Conservation (phyloP, 2,797 vertebrate species). For the Micromesistius poutassou region DNA sequence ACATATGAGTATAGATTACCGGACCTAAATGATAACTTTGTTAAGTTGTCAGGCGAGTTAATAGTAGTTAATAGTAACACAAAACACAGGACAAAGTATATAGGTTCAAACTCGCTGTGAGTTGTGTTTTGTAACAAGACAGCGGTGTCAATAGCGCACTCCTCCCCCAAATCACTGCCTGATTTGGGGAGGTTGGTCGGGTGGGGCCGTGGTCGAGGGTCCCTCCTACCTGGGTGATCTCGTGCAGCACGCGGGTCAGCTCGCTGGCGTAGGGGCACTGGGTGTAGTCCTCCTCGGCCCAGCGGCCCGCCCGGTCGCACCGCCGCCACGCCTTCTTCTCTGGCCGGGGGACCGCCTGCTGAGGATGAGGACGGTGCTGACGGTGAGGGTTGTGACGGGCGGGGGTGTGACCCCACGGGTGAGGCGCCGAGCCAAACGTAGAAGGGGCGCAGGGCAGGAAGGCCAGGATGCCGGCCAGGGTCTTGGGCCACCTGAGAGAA, state of each 20-base stretch:
- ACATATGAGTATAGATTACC: not conserved
- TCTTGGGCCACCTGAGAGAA: conserved; percentile 84
- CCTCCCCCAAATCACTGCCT: not conserved
- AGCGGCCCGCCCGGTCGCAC: conserved; percentile 79
- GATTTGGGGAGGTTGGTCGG: not conserved
- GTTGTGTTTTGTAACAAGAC: no score
- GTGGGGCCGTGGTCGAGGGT: not conserved
- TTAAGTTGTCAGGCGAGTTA: not conserved
- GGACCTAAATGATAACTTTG: not conserved
- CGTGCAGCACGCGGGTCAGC: conserved; percentile 82
- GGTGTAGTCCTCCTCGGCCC: conserved; percentile 86
- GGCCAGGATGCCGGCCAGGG: conserved; percentile 81
- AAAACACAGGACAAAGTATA: not conserved
- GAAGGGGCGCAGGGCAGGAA: conserved; percentile 78
- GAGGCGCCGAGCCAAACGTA: conserved; percentile 66
- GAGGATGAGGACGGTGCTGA: conserved; percentile 3
- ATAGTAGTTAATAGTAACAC: no score
- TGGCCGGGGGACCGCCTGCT: conserved; percentile 29
- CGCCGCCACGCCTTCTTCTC: conserved; percentile 85
- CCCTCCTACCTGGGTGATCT: conserved; percentile 80
- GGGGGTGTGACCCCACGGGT: conserved; percentile 41
- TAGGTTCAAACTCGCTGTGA: no score
- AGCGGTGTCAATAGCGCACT: not conserved
- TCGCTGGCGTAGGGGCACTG: conserved; percentile 84
- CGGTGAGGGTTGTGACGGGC: not conserved